These are phyloP conservation scores for Molossus alvarezi DNA, from an alignment of 2,797 vertebrate genomes.

Conservation along the genomic window DNA sequence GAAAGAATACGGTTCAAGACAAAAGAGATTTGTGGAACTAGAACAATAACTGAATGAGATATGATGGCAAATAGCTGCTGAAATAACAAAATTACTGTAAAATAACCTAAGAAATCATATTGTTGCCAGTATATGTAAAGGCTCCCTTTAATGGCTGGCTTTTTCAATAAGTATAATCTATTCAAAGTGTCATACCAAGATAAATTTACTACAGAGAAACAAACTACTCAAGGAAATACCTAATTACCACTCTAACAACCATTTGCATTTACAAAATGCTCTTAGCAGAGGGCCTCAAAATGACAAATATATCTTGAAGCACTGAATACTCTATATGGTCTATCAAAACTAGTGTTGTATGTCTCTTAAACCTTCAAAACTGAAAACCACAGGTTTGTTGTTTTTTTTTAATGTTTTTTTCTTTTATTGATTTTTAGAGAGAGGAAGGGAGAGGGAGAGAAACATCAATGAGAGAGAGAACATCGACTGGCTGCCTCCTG, in stretches of 20 bases:
- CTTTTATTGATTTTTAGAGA: too few species aligned
- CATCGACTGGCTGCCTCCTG: too few species aligned
- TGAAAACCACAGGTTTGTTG: slow-evolving; percentile 66
- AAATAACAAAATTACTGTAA: slow-evolving; percentile 67
- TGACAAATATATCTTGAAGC: slow-evolving; percentile 35
- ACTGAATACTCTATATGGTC: neutral
- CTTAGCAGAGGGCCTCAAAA: slow-evolving; percentile 61
- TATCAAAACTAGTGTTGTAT: slow-evolving; percentile 16
- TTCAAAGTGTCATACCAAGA: slow-evolving; percentile 52
- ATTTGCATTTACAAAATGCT: slow-evolving; percentile 46
- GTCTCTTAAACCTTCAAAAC: slow-evolving; percentile 67
- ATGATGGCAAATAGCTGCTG: neutral
- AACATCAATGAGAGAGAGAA: too few species aligned
- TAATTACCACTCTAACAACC: slow-evolving; percentile 22
- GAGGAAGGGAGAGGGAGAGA: too few species aligned
- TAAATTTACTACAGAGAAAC: slow-evolving; percentile 70
- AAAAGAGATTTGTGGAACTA: slow-evolving; percentile 43
- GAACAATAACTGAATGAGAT: slow-evolving; percentile 45
- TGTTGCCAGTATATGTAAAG: neutral
- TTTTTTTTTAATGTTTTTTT: too few species aligned
- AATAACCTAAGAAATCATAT: slow-evolving; percentile 39
- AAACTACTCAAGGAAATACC: slow-evolving; percentile 59
- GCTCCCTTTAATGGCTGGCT: neutral
- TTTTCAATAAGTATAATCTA: slow-evolving; percentile 62
- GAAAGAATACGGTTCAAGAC: slow-evolving; percentile 46